Evolutionary conservation across 1,140 invertebrate species (phyloP), one percentile per base, ranked within the genome.

Genomic region (Druon quercuslanigerum): DNA sequence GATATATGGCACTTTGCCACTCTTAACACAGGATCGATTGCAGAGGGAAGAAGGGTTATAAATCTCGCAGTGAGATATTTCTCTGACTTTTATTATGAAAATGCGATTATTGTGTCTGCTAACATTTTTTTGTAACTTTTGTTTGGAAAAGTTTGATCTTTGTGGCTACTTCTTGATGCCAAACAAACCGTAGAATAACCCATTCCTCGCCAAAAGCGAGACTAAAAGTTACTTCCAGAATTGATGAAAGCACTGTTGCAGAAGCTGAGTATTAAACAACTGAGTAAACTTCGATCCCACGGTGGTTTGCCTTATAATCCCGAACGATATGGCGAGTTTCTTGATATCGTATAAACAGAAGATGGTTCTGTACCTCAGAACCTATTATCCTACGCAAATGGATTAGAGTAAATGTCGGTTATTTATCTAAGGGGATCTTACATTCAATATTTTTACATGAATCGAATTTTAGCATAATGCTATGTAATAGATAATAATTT

Each of bases 1-100:
- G 12, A 66, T 66, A 33, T 25, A 66, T 66, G 25, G 57, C 57
- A 66, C 33, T 66, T 66, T 66, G 57, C 20, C 57, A 46, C 25
- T 66, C 57, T 66, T 33, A 14, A 25, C 25, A 66, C 25, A 40
- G 60, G 60, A 66, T 66, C 60, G 60, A 66, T 66, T 66, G 33
- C 60, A n/a, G 40, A 66, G 40, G 25, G 20, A 66, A 66, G 33
- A 66, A 33, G 33, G 25, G 20, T 11, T 33, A 66, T 66, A 66
- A 66, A 66, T 66, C 60, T 66, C 9, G 7, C 14, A 16, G 33
- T 40, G 25, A 66, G 20, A 66, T 40, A 46, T 66, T 66, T 66
- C 20, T 66, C 14, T 13, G n/a, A 46, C 14, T 66, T 66, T 66
- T 66, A 66, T 46, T 66, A 66, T 66, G 14, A 66, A 66, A 66